These are phyloP conservation scores for Etheostoma perlongum DNA, from an alignment of 2,797 vertebrate genomes.

Conservation along the genomic window DNA sequence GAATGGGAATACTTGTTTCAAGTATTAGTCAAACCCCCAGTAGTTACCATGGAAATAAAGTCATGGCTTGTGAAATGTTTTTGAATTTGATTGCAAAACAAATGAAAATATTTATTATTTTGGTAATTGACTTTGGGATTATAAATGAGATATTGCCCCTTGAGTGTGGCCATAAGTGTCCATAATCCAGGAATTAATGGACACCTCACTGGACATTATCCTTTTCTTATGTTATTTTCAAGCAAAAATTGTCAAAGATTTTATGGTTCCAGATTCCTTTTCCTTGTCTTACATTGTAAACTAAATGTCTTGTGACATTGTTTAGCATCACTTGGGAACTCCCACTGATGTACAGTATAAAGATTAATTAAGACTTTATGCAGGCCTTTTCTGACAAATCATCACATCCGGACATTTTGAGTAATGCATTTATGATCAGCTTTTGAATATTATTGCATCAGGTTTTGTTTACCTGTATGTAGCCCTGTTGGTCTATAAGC, in stretches of 20 bases:
- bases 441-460: neutral
- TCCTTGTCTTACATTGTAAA: neutral
- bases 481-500: conserved; percentile 94
- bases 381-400: neutral
- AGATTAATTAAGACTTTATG: neutral
- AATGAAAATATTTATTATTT: too few species aligned
- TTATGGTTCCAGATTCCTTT: neutral
- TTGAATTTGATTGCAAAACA: too few species aligned
- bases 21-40: too few species aligned
- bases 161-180: too few species aligned
- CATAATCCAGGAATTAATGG: too few species aligned
- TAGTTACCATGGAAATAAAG: too few species aligned
- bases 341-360: neutral
- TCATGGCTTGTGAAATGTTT: too few species aligned
- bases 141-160: too few species aligned
- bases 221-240: neutral
- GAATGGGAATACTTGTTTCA: too few species aligned
- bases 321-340: neutral
- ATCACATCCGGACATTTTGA: neutral
- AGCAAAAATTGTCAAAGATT: neutral
- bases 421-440: neutral
- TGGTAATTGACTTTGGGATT: too few species aligned
- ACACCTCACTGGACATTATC: too few species aligned
- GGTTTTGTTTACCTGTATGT: conserved; percentile 86
- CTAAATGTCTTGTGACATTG: neutral